These are phyloP conservation scores for Oenanthe oenanthe DNA, from an alignment of 2,113 vertebrate species.

Conservation along the genomic window DNA sequence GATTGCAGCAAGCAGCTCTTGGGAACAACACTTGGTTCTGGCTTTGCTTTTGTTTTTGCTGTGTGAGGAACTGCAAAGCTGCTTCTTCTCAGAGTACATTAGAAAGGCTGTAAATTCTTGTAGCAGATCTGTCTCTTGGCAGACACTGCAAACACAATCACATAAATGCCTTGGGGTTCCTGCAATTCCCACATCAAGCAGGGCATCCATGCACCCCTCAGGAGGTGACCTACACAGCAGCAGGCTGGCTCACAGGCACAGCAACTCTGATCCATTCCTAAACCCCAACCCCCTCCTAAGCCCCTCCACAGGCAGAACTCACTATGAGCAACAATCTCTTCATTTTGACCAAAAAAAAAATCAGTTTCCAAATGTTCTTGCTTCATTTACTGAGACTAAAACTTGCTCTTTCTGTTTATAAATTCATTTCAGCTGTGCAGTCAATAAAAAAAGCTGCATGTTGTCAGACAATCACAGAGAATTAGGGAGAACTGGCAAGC, in stretches of 20 bases:
- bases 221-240: neutral
- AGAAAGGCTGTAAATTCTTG: neutral
- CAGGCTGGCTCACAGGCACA: neutral
- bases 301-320: neutral
- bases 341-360: neutral
- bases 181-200: neutral
- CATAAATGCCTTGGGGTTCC: neutral
- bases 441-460: neutral
- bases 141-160: neutral
- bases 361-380: neutral
- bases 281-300: neutral
- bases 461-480: neutral
- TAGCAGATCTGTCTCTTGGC: neutral
- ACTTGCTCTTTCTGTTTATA: neutral
- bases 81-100: neutral
- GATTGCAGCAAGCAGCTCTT: neutral
- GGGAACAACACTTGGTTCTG: neutral
- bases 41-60: neutral
- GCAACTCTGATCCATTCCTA: neutral
- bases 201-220: accelerated
- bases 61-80: neutral
- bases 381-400: neutral
- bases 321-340: neutral
- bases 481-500: neutral
- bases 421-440: neutral